Conservation (phyloP, 2,888 invertebrate species). For the Pasiphila rectangulata region DNA sequence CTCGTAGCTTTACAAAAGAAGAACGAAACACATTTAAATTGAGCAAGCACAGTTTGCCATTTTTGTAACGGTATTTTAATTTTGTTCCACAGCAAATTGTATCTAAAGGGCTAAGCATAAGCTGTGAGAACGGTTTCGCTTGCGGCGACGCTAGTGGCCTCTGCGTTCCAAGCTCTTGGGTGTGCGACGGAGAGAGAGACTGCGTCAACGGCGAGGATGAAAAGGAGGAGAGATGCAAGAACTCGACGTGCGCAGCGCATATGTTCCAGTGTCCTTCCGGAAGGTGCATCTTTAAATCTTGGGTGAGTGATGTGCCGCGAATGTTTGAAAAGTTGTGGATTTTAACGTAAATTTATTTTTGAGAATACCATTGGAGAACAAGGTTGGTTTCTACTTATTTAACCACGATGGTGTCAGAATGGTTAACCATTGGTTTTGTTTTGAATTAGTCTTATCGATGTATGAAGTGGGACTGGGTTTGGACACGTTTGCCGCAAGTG, state of each 20-base stretch:
- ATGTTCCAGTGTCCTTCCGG: conserved; percentile 85
- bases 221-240: conserved; percentile 80
- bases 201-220: conserved; percentile 89
- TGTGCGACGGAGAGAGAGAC: conserved; percentile 91
- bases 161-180: conserved; percentile 88
- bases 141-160: conserved; percentile 65
- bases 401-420: no score
- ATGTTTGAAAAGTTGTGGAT: no score
- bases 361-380: no score
- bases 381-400: no score
- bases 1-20: background rate
- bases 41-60: no score
- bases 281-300: conserved; percentile 79
- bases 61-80: no score
- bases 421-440: no score
- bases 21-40: no score
- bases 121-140: conserved; percentile 57
- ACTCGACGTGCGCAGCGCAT: conserved; percentile 84
- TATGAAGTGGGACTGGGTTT: no score
- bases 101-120: conserved; percentile 47
- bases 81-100: conserved; percentile 31
- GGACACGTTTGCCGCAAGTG: no score
- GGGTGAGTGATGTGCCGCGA: conserved; percentile 70
- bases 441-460: no score
- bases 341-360: no score